Evolutionary conservation across 1,140 invertebrate genomes (phyloP).

Genomic region (Triops longicaudatus): DNA sequence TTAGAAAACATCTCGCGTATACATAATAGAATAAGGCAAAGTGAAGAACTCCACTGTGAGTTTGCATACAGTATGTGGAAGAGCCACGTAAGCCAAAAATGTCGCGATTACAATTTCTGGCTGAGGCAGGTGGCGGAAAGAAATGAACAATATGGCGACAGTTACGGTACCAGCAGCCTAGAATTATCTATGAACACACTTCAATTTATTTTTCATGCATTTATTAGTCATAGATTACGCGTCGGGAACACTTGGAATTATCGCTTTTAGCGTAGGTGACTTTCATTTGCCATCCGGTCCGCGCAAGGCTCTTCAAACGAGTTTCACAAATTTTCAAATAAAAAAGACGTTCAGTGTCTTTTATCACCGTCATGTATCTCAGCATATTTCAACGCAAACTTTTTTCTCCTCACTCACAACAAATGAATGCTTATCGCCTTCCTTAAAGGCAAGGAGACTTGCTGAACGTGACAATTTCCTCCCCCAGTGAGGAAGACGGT

Average conservation of each 20-base stretch:
- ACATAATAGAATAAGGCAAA: too few relatives aligned
- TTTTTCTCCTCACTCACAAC: not conserved
- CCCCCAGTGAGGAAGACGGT: not conserved
- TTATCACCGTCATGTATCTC: not conserved
- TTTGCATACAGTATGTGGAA: too few relatives aligned
- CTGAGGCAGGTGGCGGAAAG: too few relatives aligned
- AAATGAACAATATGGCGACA: too few relatives aligned
- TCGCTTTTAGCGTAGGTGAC: not conserved
- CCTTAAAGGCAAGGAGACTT: not conserved
- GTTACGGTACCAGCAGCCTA: not conserved
- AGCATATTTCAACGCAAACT: not conserved
- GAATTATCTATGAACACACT: not conserved
- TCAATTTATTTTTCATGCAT: not conserved
- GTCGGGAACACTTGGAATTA: not conserved
- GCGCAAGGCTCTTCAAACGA: not conserved
- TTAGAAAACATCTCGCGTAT: too few relatives aligned
- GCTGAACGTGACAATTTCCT: constrained; percentile 11
- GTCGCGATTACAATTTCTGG: too few relatives aligned
- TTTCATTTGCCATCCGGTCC: not conserved
- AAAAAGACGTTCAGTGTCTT: not conserved
- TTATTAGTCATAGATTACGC: not conserved
- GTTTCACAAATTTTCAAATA: not conserved
- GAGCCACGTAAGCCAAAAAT: too few relatives aligned
- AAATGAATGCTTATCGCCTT: not conserved
- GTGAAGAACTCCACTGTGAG: too few relatives aligned